Conservation (phyloP, 2,888 invertebrate genomes). For the Amblyteles armatorius region DNA sequence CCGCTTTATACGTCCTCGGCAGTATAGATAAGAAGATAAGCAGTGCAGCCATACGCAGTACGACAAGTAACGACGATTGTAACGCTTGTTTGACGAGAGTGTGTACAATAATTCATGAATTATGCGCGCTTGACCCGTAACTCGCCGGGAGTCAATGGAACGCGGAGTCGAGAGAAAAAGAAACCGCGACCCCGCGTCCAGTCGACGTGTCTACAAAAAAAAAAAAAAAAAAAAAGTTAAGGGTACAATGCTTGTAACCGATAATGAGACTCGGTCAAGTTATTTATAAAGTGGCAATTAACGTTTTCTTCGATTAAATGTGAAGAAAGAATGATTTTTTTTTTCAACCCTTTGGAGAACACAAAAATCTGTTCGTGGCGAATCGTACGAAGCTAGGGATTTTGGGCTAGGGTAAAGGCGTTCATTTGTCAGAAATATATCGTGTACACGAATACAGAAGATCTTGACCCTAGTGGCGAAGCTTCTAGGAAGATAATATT, state of each 20-base stretch:
- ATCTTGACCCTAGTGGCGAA: constrained; percentile 65
- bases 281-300: constrained; percentile 54
- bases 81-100: constrained; percentile 24
- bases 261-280: constrained; percentile 66
- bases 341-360: not conserved
- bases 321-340: not conserved
- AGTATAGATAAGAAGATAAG: constrained; percentile 50
- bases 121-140: constrained; percentile 63
- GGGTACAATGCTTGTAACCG: constrained; percentile 37
- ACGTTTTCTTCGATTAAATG: constrained; percentile 5
- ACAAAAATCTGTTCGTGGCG: not conserved
- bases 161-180: constrained; percentile 46
- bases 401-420: not conserved
- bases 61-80: constrained; percentile 28
- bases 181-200: not conserved
- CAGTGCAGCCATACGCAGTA: constrained; percentile 4
- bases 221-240: constrained; percentile 28
- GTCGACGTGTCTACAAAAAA: constrained; percentile 3
- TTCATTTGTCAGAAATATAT: not conserved
- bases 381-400: not conserved
- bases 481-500: constrained; percentile 81
- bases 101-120: constrained; percentile 67
- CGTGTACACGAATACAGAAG: not conserved
- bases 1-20: constrained; percentile 27
- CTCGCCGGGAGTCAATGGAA: constrained; percentile 60